Evolutionary conservation across 1,140 invertebrate genomes (phyloP).

Genomic region (Drosophila bocki): DNA sequence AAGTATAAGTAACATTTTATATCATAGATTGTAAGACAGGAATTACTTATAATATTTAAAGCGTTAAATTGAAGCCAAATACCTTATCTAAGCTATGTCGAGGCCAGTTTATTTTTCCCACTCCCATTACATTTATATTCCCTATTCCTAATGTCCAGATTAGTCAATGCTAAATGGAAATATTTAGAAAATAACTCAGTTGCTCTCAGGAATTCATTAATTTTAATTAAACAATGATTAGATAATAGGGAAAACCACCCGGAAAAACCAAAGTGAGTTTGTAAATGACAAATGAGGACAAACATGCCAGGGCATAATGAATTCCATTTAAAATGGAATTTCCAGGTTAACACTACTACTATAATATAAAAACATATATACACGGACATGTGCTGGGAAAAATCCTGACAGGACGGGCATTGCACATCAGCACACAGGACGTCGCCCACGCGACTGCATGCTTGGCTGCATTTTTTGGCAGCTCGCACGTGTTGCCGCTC

Average conservation of each 20-base stretch:
- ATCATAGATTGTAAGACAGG: no score
- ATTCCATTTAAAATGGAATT: conserved; percentile 67
- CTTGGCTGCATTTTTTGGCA: conserved; percentile 50
- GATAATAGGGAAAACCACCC: neutral
- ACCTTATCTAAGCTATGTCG: no score
- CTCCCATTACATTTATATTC: neutral
- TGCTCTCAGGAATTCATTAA: neutral
- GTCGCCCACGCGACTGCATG: conserved; percentile 45
- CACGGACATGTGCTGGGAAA: neutral
- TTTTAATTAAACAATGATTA: conserved; percentile 11
- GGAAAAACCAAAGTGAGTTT: conserved; percentile 1
- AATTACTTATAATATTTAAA: no score
- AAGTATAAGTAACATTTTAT: no score
- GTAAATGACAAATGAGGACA: conserved; percentile 38
- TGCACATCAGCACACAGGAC: conserved; percentile 49
- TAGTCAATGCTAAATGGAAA: neutral
- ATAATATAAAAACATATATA: neutral
- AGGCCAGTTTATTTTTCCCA: neutral
- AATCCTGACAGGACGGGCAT: conserved; percentile 17
- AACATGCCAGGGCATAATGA: conserved; percentile 46
- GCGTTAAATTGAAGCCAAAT: no score
- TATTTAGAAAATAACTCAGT: neutral
- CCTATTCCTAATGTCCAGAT: neutral
- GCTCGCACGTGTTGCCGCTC: conserved; percentile 55
- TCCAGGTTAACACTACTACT: conserved; percentile 52